These are phyloP conservation scores for Clusia tigrina DNA, from an alignment of 2,888 invertebrate species.

Conservation along the genomic window DNA sequence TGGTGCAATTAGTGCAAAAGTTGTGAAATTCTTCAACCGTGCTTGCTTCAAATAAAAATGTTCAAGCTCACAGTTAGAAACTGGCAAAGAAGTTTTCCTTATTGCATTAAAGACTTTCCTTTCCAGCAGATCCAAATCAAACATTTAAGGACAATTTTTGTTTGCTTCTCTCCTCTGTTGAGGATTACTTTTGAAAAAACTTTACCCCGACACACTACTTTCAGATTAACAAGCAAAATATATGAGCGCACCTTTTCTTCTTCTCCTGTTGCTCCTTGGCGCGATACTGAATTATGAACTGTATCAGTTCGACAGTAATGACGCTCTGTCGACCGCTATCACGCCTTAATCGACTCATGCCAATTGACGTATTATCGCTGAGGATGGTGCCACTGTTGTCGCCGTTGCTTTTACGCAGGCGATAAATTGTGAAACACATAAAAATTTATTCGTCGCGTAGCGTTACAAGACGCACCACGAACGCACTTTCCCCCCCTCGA, in stretches of 20 bases:
- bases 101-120: slow-evolving; percentile 34
- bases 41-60: too few species aligned
- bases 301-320: slow-evolving; percentile 63
- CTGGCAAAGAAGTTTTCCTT: too few species aligned
- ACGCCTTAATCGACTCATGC: slow-evolving; percentile 59
- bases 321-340: slow-evolving; percentile 59
- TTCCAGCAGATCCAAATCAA: slow-evolving; percentile 42
- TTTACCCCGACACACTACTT: not conserved
- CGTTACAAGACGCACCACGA: slow-evolving; percentile 5
- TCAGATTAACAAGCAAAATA: not conserved
- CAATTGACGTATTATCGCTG: slow-evolving; percentile 26
- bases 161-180: not conserved
- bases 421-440: slow-evolving; percentile 1
- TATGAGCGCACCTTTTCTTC: slow-evolving; percentile 59
- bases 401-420: not conserved
- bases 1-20: too few species aligned
- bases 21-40: too few species aligned
- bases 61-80: too few species aligned
- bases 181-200: not conserved
- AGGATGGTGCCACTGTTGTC: not conserved
- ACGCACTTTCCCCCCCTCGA: not conserved
- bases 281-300: slow-evolving; percentile 64
- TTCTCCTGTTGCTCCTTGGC: slow-evolving; percentile 59
- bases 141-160: slow-evolving; percentile 33
- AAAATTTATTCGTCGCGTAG: slow-evolving; percentile 5